Base-by-base conservation (phyloP, 64 coral and sea anemone genomes). In the Catalaphyllia jardinei region DNA sequence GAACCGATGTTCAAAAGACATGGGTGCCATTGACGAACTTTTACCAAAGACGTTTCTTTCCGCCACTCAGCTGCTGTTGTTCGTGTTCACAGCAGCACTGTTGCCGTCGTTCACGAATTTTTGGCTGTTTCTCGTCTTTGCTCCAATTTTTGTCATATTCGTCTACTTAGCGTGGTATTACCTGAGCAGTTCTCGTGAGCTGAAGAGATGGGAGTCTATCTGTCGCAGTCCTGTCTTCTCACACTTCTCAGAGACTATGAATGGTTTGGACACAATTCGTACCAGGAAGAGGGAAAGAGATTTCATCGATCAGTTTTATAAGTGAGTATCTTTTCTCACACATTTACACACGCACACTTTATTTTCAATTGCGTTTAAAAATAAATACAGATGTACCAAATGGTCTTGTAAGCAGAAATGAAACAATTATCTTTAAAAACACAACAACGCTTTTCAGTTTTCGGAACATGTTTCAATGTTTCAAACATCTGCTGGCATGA, bases 221-320 rank as follows among this genome's bases (percentile, higher is more conserved):
- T 77, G 76, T 50, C 63, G 73, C 20, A 92, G 89, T 20, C 80
- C 89, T 29, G 80, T 92, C 19, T 86, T 92, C 18, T 92, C 89
- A 5, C 89, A 92, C 46, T 77, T 92, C 60, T 86, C 89, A 46
- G 89, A 92, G 29, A 92, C 89, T 12, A 22, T 92, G 17, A 73
- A 64, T 25, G 89, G 89, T 55, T 86, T 92, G 50, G 89, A 75
- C 28, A 92, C 82, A 50, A 86, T 92, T n/a, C 72, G 89, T 25
- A 92, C 62, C 27, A 52, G 76, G n/a, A 13, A 86, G 0, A 92
- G 74, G 71, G 52, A 92, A 67, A 63, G 83, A 28, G 55, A 75
- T 29, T 92, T 92, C 52, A 76, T 62, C 18, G 60, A 69, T 17
- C 65, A 49, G 10, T 86, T 92, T 22, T 92, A 92, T 35, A 92